A percentile compares a stretch with the other conserved stretches of the same genome.
phyloP scores from a whole-genome alignment of 2,888 invertebrate species.

The Agrypnus murinus region DNA sequence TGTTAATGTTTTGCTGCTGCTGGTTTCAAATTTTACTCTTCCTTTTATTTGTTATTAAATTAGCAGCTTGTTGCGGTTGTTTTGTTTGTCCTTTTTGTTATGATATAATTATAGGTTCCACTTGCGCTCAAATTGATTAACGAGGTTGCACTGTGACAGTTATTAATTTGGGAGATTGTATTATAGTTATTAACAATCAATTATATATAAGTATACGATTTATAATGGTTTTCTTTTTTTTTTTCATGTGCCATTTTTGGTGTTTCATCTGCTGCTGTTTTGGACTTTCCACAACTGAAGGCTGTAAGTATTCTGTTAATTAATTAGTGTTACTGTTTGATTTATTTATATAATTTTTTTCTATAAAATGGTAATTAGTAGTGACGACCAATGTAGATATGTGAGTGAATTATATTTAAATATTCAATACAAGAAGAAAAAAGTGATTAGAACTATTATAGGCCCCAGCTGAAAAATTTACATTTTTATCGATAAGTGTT shows the following conservation, averaged over 20 bases:
- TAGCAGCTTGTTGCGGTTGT: conserved; percentile 15
- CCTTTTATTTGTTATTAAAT: conserved; percentile 31
- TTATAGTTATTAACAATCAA: no score
- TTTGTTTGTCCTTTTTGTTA: conserved; percentile 12
- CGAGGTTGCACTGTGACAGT: neutral
- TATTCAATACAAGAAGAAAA: no score
- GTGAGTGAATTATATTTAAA: no score
- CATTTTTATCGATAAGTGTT: no score
- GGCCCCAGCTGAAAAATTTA: no score
- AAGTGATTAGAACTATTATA: no score
- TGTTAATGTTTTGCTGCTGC: conserved; percentile 37
- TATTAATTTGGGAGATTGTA: neutral
- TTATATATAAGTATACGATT: neutral
- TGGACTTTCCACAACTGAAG: conserved; percentile 2
- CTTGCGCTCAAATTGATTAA: neutral
- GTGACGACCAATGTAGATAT: no score
- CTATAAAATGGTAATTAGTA: no score
- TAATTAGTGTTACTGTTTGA: no score
- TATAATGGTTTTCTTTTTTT: conserved; percentile 7
- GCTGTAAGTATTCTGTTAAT: conserved; percentile 35
- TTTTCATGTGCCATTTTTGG: conserved; percentile 7
- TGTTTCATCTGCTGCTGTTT: neutral
- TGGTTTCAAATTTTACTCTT: conserved; percentile 7
- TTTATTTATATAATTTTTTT: no score
- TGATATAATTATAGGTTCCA: conserved; percentile 26